phyloP scores from a whole-genome alignment of 2,888 invertebrate species.

The Rhimphoctona megacephalus region DNA sequence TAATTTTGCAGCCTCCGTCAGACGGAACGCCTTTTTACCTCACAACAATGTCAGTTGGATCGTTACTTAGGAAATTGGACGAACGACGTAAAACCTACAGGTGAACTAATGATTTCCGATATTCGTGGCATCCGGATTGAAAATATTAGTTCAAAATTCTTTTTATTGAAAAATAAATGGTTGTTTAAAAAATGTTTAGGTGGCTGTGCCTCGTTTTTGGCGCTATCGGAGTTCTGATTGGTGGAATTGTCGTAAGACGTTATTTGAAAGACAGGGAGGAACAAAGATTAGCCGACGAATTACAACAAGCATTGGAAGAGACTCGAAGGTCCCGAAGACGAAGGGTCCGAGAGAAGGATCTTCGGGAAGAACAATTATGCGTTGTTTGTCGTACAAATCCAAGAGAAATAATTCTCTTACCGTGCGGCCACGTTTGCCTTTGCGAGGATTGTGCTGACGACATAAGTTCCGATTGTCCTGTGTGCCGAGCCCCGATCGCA shows the following conservation, averaged over 20 bases:
- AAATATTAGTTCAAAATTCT: not conserved
- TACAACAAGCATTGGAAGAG: conserved; percentile 86
- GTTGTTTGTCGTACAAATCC: conserved; percentile 95
- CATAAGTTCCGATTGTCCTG: conserved; percentile 91
- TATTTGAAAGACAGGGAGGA: conserved; percentile 87
- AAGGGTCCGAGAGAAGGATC: conserved; percentile 88
- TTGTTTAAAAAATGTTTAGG: conserved; percentile 76
- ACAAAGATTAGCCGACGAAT: conserved; percentile 86
- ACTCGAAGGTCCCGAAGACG: conserved; percentile 89
- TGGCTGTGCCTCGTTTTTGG: conserved; percentile 86
- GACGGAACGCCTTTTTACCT: conserved; percentile 91
- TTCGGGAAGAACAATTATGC: conserved; percentile 89
- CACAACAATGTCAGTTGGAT: conserved; percentile 92
- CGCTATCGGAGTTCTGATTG: conserved; percentile 86
- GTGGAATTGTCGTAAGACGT: conserved; percentile 85
- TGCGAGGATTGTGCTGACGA: conserved; percentile 93
- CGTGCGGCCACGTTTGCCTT: conserved; percentile 96
- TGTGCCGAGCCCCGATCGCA: conserved; percentile 90
- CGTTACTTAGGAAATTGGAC: conserved; percentile 90
- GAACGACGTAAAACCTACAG: conserved; percentile 90
- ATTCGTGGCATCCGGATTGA: not conserved
- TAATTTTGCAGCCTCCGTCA: conserved; percentile 91
- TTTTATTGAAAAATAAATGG: not conserved
- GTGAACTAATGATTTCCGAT: conserved; percentile 84
- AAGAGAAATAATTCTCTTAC: conserved; percentile 94